Evolutionary conservation across 1,140 invertebrate genomes (phyloP), one percentile per base, ranked within the genome.

Genomic region (Streblospio benedicti): DNA sequence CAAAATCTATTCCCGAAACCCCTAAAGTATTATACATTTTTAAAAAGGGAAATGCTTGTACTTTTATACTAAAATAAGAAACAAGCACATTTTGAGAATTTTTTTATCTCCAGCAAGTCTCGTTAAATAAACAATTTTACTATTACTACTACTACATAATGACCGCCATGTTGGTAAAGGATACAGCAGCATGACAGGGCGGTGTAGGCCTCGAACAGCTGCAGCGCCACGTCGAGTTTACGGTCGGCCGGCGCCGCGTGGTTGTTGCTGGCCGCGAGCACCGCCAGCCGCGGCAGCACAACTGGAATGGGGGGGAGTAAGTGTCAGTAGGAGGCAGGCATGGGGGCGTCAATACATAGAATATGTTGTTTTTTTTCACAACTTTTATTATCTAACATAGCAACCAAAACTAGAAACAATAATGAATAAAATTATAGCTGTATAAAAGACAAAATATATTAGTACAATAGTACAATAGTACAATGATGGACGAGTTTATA

Each of bases 181-280:
- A 79, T 77, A 79, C 76, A 78, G 59, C 84, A 85, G 67, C 85
- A 86, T 27, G 85, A 82, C 33, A 85, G 71, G 49, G 84, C 81
- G 16, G 83, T 85, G 65, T 85, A 87, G 0, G 85, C 83, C 64
- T 87, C 85, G 35, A 87, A 79, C 23, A 87, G 68, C 47, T 83
- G 82, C 32, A 81, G 71, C 5, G 82, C 80, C 25, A 87, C 74
- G 62, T 86, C 84, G 27, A 78, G 69, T 65, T 81, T 82, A 45
- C 80, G 77, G 4, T 76, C 79, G 65, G 83, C 81, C 65, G 81
- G 81, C 6, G 69, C 69, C 44, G 77, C 68, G 57, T 84, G 81
- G 58, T 67, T 82, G 69, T 69, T 82, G 43, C 77, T 81, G 2
- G 80, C 71, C 3, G 84, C 81, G 65, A 85, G 80, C 18, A 76